Base-by-base conservation (phyloP, 1,140 invertebrate species). In the Hormaphis cornu region DNA sequence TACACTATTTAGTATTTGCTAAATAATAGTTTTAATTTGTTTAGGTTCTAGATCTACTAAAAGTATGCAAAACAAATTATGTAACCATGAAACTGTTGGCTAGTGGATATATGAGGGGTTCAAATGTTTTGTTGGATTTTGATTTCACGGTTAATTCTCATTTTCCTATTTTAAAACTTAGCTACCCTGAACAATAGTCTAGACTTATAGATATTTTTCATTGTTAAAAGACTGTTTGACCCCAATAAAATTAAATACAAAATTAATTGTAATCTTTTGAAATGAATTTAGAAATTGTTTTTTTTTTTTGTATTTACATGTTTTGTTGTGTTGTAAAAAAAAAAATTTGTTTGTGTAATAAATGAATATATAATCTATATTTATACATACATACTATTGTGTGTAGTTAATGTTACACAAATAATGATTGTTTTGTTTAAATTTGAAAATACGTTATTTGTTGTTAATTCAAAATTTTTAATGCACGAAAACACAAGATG, bases 41-140 rank as follows among this genome's bases (percentile, higher is more conserved):
- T 37, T 79, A 96, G 91, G 85, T 93, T 69, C 81, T 84, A 61
- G 87, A 88, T 75, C 82, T 95, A 44, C 79, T 96, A 6, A 91
- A 91, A 82, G 87, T 96, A 58, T 86, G 89, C 1, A 96, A 97
- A 82, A 95, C 90, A 0, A 97, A 97, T 82, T 95, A 94, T 78
- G 87, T 97, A 71, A 94, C 97, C 8, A 84, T 95, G 78, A 95
- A 95, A 81, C 80, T 97, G 35, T 79, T 97, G 46, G 88, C 89
- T 6, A 90, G 89, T 71, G 93, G 93, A 18, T 93, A 96, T 77
- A 93, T 91, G 78, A 88, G 88, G 74, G 89, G 94, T 70, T 87
- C 89, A 0, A 85, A 86, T 73, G 82, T 83, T 26, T 87, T 89
- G 5, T 91, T 92, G 3, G 87, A 94, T 73, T 97, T 96, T 78